A percentile compares a stretch with the other conserved stretches of the same genome.
Conservation (phyloP, 2,888 invertebrate genomes). For the Euzophera pinguis region DNA sequence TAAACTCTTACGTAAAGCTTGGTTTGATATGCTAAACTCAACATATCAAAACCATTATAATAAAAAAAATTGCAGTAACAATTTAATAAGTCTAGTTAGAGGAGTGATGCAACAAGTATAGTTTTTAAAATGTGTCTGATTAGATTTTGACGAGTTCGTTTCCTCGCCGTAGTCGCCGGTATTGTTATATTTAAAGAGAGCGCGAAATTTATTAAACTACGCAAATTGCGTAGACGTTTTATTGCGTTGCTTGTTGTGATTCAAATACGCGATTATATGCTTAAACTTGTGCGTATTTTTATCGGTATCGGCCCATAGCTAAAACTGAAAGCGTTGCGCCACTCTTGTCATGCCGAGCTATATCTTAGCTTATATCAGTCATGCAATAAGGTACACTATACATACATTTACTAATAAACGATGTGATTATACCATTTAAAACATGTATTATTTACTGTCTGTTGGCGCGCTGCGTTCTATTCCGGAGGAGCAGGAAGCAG, state of each 20-base stretch:
- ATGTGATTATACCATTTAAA: constrained; percentile 40
- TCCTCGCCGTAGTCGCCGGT: constrained; percentile 1
- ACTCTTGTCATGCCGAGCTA: constrained; percentile 25
- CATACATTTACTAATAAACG: constrained; percentile 45
- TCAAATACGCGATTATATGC: background rate
- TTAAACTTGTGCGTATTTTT: constrained; percentile 8
- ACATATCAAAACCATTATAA: too few relatives aligned
- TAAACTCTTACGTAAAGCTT: too few relatives aligned
- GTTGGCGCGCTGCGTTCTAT: background rate
- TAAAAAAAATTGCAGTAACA: background rate
- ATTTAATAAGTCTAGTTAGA: constrained; percentile 2
- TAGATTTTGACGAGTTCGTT: background rate
- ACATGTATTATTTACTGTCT: constrained; percentile 24
- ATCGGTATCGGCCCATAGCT: background rate
- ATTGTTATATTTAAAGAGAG: background rate
- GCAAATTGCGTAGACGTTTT: background rate
- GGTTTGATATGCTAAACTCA: too few relatives aligned
- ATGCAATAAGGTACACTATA: constrained; percentile 42
- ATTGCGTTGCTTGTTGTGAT: constrained; percentile 2
- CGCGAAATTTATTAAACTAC: background rate
- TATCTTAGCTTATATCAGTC: constrained; percentile 32
- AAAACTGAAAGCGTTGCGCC: constrained; percentile 9
- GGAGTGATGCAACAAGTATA: constrained; percentile 1
- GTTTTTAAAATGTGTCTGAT: background rate
- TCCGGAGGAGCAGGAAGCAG: background rate